A percentile compares a stretch with the other conserved stretches of the same genome.
Conservation (phyloP, 2,797 vertebrate species). For the Cyclopterus lumpus region DNA sequence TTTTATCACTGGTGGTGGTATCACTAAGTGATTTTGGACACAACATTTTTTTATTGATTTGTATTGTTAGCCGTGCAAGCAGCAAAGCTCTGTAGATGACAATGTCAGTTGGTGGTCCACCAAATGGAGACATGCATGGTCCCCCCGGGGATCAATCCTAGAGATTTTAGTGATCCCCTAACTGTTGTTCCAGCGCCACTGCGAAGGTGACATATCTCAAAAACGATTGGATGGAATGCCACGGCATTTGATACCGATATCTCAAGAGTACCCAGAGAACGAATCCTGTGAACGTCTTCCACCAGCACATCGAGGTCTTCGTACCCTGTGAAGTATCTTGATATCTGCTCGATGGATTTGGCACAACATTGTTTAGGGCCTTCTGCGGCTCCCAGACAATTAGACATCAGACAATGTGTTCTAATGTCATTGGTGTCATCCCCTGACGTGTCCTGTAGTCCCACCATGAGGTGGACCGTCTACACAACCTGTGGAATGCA, state of each 20-base stretch:
- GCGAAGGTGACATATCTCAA: no score
- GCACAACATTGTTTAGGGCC: no score
- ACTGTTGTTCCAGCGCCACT: no score
- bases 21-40: background rate
- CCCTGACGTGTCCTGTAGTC: background rate
- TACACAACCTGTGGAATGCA: background rate
- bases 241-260: background rate
- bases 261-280: background rate
- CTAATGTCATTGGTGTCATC: background rate
- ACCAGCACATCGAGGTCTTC: background rate
- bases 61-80: background rate
- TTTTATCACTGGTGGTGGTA: no score
- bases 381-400: no score
- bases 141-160: no score
- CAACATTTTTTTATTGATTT: background rate
- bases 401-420: background rate
- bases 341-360: background rate
- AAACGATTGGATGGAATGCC: background rate
- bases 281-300: background rate
- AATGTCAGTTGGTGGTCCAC: background rate
- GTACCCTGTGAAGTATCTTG: background rate
- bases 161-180: no score
- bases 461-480: background rate
- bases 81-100: background rate
- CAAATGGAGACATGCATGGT: background rate